Percentiles rank a stretch among this genome's conserved stretches.
These are phyloP conservation scores for Neodiprion lecontei DNA, from an alignment of 1,140 invertebrate species.

Conservation along the genomic window DNA sequence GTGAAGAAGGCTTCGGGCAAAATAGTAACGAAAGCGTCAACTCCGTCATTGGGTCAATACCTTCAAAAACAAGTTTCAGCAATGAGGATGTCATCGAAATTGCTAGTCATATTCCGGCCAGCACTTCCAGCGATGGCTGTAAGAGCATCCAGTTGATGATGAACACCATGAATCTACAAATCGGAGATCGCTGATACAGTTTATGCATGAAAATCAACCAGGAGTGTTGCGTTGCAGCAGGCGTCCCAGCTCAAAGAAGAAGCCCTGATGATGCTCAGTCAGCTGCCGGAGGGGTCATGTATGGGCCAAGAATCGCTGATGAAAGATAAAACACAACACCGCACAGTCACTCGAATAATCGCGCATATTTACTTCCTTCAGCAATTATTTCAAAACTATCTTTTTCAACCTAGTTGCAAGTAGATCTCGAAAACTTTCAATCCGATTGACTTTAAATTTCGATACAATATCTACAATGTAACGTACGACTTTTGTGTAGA, in stretches of 20 bases:
- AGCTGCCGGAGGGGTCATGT: slow-evolving; percentile 9
- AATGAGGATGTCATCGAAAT: slow-evolving; percentile 16
- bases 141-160: slow-evolving; percentile 10
- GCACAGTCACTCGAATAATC: slow-evolving; percentile 8
- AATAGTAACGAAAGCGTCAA: slow-evolving; percentile 18
- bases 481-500: too few relatives aligned
- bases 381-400: slow-evolving; percentile 11
- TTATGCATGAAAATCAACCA: not conserved
- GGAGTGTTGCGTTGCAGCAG: not conserved
- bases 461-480: too few relatives aligned
- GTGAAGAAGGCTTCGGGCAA: not conserved
- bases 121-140: slow-evolving; percentile 10
- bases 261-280: not conserved
- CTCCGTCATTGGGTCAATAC: slow-evolving; percentile 13
- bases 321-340: not conserved
- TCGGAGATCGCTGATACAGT: not conserved
- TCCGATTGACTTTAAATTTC: too few relatives aligned
- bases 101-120: slow-evolving; percentile 12
- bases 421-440: too few relatives aligned
- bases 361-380: slow-evolving; percentile 18
- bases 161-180: not conserved
- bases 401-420: too few relatives aligned
- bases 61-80: slow-evolving; percentile 10
- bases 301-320: slow-evolving; percentile 9
- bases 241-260: not conserved